A percentile compares a stretch with the other conserved stretches of the same genome.
These are phyloP conservation scores for Microctenopoma lineatum DNA, from an alignment of 2,797 vertebrate species.

Conservation along the genomic window DNA sequence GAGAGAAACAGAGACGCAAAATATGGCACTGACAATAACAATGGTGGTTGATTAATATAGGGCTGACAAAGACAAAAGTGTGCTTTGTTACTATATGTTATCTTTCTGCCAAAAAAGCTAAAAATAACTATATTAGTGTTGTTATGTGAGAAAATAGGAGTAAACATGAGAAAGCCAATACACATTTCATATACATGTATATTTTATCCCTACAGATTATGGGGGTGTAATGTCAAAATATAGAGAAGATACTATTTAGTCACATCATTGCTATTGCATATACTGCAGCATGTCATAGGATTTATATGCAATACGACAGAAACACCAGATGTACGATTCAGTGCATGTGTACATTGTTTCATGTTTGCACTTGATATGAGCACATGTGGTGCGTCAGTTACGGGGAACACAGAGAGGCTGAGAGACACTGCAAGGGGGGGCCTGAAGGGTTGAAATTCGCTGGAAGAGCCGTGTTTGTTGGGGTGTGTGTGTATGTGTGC, in stretches of 20 bases:
- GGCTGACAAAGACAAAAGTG: constrained; percentile 29
- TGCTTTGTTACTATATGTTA: constrained; percentile 10
- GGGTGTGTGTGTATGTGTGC: constrained; percentile 18
- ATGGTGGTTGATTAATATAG: constrained; percentile 53
- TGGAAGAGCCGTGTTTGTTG: constrained; percentile 34
- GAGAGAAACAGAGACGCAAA: constrained; percentile 47
- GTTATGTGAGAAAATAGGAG: neutral
- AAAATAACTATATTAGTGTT: neutral
- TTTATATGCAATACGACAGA: constrained; percentile 38
- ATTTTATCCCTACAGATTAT: constrained; percentile 1
- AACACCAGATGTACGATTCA: constrained; percentile 26
- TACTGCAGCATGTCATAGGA: constrained; percentile 15
- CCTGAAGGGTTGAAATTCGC: constrained; percentile 61
- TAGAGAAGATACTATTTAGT: neutral
- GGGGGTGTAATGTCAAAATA: neutral
- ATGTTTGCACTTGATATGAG: constrained; percentile 71
- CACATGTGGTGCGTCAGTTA: constrained; percentile 76
- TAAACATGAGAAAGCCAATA: constrained; percentile 5
- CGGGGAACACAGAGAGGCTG: constrained; percentile 61
- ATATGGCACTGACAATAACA: constrained; percentile 35
- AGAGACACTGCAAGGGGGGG: constrained; percentile 48
- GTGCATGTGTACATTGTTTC: constrained; percentile 52
- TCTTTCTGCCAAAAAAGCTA: constrained; percentile 2
- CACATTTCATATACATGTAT: neutral
- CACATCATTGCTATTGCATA: too few relatives aligned